These are phyloP conservation scores for Musca domestica DNA, from an alignment of 1,140 invertebrate genomes.

Conservation along the genomic window DNA sequence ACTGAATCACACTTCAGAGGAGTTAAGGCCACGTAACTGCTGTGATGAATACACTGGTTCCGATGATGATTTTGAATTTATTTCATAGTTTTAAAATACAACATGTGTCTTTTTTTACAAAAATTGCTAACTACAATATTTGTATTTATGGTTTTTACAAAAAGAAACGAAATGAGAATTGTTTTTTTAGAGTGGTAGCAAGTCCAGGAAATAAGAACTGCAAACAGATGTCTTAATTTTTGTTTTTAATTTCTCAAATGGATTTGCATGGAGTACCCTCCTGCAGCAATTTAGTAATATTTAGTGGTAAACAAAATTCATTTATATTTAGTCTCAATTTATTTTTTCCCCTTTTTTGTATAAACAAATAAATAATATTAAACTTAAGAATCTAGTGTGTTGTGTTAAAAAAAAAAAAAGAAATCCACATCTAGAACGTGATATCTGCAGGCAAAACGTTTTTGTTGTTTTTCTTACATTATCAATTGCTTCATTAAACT, in stretches of 20 bases:
- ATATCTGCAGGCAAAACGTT: no score
- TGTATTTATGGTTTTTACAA: no score
- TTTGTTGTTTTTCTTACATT: no score
- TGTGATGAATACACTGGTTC: conserved; percentile 56
- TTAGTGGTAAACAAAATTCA: background rate
- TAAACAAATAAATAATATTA: background rate
- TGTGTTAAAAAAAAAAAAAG: no score
- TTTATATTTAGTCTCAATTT: conserved; percentile 18
- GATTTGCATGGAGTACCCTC: background rate
- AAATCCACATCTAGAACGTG: no score
- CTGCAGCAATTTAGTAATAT: conserved; percentile 17
- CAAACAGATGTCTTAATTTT: background rate
- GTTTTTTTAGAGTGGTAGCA: no score
- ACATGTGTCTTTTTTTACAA: background rate
- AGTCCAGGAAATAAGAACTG: no score
- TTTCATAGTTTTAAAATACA: conserved; percentile 28
- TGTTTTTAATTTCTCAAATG: background rate
- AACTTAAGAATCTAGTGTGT: no score
- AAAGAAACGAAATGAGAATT: no score
- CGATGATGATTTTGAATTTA: conserved; percentile 61
- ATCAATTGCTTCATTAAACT: no score
- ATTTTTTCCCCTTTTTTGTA: conserved; percentile 10
- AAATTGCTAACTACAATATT: no score
- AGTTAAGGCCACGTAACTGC: conserved; percentile 15
- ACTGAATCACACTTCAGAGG: conserved; percentile 47